A percentile compares a stretch with the other conserved stretches of the same genome.
Evolutionary conservation across 2,113 vertebrate genomes (phyloP).

Genomic region (Plotosus lineatus): DNA sequence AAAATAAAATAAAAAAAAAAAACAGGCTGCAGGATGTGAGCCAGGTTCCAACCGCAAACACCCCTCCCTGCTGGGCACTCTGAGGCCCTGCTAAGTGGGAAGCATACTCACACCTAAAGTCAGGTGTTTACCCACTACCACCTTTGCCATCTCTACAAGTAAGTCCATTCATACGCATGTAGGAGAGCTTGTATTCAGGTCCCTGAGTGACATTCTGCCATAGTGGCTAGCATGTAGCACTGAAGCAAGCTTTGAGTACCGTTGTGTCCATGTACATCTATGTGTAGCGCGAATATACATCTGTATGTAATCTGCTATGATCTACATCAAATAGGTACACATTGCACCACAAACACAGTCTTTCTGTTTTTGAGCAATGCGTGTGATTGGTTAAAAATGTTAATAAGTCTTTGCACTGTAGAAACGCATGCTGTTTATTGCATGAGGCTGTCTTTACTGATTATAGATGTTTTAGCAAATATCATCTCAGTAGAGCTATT

Average conservation of each 20-base stretch:
- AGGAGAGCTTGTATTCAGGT: conserved; percentile 49
- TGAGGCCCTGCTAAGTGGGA: conserved; percentile 61
- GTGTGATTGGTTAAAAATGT: neutral
- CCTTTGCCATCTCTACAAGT: conserved; percentile 62
- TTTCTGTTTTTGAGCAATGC: neutral
- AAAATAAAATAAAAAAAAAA: conserved; percentile 58
- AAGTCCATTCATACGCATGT: conserved; percentile 63
- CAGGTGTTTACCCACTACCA: conserved; percentile 61
- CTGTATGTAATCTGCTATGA: neutral
- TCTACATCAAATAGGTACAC: conserved; percentile 1
- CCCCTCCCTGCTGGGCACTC: conserved; percentile 46
- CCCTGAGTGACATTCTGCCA: neutral
- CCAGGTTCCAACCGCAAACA: conserved; percentile 49
- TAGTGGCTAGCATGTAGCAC: neutral
- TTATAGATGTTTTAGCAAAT: neutral
- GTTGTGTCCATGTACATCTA: neutral
- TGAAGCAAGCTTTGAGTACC: conserved; percentile 20
- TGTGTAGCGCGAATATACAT: neutral
- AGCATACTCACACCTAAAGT: conserved; percentile 61
- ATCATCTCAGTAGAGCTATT: neutral
- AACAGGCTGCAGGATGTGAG: conserved; percentile 52
- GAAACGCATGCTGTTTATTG: neutral
- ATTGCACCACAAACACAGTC: neutral
- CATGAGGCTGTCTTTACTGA: neutral
- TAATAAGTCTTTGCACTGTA: neutral